A percentile compares a stretch with the other conserved stretches of the same genome.
phyloP scores from a whole-genome alignment of 2,797 vertebrate genomes.

The Ptychobarbus kaznakovi region DNA sequence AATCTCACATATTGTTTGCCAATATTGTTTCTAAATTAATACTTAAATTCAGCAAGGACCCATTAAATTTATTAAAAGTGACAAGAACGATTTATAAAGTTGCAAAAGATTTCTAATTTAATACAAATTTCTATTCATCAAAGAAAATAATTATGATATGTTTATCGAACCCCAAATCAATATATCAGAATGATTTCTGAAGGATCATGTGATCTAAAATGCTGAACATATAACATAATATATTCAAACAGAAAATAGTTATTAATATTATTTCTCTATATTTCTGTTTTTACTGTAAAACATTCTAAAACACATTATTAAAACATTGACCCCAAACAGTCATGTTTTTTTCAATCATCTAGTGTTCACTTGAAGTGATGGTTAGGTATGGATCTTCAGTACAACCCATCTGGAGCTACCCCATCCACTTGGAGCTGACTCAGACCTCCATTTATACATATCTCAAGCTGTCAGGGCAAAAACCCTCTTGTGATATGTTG shows the following conservation, averaged over 20 bases:
- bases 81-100: background rate
- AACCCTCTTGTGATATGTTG: background rate
- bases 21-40: background rate
- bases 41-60: background rate
- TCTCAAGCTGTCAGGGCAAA: background rate
- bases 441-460: background rate
- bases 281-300: background rate
- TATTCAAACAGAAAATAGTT: background rate
- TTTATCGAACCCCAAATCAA: background rate
- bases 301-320: too few species aligned
- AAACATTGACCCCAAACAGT: background rate
- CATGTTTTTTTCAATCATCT: background rate
- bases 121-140: background rate
- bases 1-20: background rate
- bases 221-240: background rate
- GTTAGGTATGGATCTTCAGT: background rate
- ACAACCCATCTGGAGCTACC: background rate
- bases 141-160: background rate
- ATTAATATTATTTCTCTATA: background rate
- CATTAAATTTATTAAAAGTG: background rate
- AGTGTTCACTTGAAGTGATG: background rate
- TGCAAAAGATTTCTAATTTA: background rate
- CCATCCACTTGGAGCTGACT: background rate
- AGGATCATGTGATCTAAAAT: background rate
- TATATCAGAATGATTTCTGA: background rate